phyloP scores from a whole-genome alignment of 35 echinoderm and acorn worm species.

The Apostichopus californicus region DNA sequence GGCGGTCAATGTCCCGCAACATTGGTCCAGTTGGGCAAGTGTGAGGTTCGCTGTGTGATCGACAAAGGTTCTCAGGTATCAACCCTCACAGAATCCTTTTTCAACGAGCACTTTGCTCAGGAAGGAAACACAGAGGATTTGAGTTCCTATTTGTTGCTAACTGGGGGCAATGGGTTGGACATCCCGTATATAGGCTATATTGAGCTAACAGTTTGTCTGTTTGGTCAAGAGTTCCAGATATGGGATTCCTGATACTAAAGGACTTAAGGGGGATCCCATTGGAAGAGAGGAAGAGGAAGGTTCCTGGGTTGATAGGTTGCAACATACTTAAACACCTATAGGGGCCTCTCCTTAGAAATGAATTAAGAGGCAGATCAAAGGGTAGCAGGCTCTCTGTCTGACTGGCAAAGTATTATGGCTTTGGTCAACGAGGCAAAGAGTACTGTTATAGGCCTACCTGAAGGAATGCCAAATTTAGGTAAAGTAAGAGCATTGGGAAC shows the following conservation, averaged over 20 bases:
- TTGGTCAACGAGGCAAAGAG: not conserved
- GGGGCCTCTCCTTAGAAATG: not conserved
- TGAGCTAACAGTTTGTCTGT: slow-evolving; percentile 52
- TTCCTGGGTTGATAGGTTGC: slow-evolving; percentile 74
- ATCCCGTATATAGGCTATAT: slow-evolving; percentile 78
- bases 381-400: not conserved
- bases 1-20: slow-evolving; percentile 67
- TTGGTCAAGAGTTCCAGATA: slow-evolving; percentile 52
- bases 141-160: slow-evolving; percentile 27
- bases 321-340: slow-evolving; percentile 50
- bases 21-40: slow-evolving; percentile 9
- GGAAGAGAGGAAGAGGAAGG: slow-evolving; percentile 58
- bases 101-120: slow-evolving; percentile 67
- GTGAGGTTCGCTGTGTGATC: slow-evolving; percentile 60
- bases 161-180: slow-evolving; percentile 69
- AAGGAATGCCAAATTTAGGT: not conserved
- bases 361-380: not conserved
- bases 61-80: slow-evolving; percentile 79
- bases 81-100: slow-evolving; percentile 73
- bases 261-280: slow-evolving; percentile 50
- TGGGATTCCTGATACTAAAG: slow-evolving; percentile 72
- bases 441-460: not conserved
- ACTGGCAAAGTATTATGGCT: not conserved
- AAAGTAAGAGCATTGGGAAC: not conserved
- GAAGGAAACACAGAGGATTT: slow-evolving; percentile 10